Conservation (phyloP, 2,113 vertebrate genomes). For the Hippocampus guttulatus region DNA sequence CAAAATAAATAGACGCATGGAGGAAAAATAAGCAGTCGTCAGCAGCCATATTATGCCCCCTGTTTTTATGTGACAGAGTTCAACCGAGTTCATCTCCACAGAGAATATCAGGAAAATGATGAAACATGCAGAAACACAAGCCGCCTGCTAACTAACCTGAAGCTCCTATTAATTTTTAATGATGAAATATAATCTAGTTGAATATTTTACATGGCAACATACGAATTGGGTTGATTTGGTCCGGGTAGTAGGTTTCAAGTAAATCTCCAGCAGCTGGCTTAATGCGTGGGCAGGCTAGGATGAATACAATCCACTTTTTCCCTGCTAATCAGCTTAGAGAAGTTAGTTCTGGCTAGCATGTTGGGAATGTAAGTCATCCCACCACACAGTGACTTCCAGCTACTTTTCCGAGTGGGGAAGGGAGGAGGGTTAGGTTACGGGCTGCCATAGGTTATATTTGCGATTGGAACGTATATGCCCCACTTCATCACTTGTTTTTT, state of each 20-base stretch:
- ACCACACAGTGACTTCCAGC: background rate
- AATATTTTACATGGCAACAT: conserved; percentile 12
- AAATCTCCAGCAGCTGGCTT: background rate
- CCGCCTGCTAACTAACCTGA: conserved; percentile 26
- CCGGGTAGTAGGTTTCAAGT: background rate
- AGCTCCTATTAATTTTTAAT: conserved; percentile 17
- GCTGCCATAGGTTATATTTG: no score
- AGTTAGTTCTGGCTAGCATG: conserved; percentile 2
- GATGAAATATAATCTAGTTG: conserved; percentile 32
- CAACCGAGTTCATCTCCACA: conserved; percentile 19
- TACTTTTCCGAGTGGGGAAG: background rate
- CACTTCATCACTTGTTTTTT: no score
- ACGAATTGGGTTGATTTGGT: background rate
- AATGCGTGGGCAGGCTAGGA: conserved; percentile 8
- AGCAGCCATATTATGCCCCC: background rate
- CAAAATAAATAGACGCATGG: conserved; percentile 15
- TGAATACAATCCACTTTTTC: conserved; percentile 3
- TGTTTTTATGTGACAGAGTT: conserved; percentile 14
- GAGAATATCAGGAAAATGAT: conserved; percentile 57
- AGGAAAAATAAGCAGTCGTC: conserved; percentile 10
- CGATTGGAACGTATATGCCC: no score
- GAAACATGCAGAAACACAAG: conserved; percentile 52
- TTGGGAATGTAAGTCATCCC: background rate
- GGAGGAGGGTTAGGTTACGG: no score
- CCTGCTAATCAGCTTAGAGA: conserved; percentile 7